A percentile compares a stretch with the other conserved stretches of the same genome.
Evolutionary conservation across 2,113 vertebrate species (phyloP).

Genomic region (Crotalus horridus): DNA sequence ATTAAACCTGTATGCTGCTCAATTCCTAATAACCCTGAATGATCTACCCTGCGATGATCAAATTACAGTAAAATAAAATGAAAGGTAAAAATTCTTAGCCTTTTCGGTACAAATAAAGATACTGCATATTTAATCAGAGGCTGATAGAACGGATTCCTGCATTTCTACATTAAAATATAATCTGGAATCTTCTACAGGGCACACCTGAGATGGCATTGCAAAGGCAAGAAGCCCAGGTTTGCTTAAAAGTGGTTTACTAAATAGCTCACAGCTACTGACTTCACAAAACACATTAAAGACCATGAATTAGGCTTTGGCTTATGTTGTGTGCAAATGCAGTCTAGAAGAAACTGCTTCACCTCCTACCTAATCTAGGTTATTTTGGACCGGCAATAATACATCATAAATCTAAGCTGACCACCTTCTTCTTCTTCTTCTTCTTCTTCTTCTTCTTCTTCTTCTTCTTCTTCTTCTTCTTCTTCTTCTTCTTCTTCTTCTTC

Average conservation of each 20-base stretch:
- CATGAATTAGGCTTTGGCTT: neutral
- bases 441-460: neutral
- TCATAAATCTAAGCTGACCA: neutral
- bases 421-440: neutral
- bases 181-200: neutral
- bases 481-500: neutral
- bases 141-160: neutral
- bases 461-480: no score
- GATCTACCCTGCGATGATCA: neutral
- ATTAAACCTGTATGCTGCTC: neutral
- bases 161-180: neutral
- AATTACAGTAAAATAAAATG: neutral
- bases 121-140: neutral
- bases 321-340: neutral
- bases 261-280: neutral
- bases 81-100: neutral
- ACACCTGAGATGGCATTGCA: neutral
- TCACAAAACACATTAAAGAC: neutral
- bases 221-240: neutral
- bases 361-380: neutral
- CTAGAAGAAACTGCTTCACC: neutral
- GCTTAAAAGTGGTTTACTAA: neutral
- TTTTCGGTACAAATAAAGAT: neutral
- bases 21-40: neutral
- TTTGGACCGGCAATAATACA: neutral